Base-by-base conservation (phyloP, 1,140 invertebrate species). In the Penaeus indicus region DNA sequence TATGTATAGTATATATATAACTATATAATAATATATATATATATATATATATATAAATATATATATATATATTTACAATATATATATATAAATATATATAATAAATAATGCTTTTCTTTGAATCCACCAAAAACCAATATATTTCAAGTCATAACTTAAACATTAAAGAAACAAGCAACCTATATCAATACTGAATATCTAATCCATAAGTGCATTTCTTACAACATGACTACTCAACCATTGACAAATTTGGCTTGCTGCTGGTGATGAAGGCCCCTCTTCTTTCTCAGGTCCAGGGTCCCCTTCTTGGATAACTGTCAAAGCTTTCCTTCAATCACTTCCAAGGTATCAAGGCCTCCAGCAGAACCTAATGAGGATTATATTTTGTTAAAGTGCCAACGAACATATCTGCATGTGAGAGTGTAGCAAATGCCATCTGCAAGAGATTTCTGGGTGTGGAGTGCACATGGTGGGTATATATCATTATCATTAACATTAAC, bases 271-370 rank as follows among this genome's bases (percentile, higher is more conserved):
- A 94, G 4, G 96, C 96, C 78, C 96, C 92, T 91, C 97, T 97
- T 92, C 96, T 97, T 82, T 95, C 96, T 16, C n/a, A n/a, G 97
- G 93, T 0, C 96, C 96, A 19, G 97, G 97, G 93, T 98, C 97
- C 88, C 96, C 96, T 86, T 98, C 97, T 93, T 97, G 97, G 3
- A 98, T 93, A 5, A 97, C 97, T 92, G 97, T 96, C 95, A 98
- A 97, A 0, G 97, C 98, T 92, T 98, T 98, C 92, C 98, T 98
- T 1, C 97, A 91, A 98, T 96, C 0, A 95, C 96, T 92, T 98
- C 97, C 82, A 98, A 92, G 0, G 97, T 97, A 92, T 97, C 97
- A 32, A 98, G 93, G 78, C 97, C 96, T 54, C 96, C 96, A n/a
- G 95, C 94, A 85, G 98, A 94, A 1, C 98, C 95, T 94, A 91